Evolutionary conservation across 2,113 vertebrate species (phyloP), one percentile per base, ranked within the genome.

Genomic region (Trichechus manatus): DNA sequence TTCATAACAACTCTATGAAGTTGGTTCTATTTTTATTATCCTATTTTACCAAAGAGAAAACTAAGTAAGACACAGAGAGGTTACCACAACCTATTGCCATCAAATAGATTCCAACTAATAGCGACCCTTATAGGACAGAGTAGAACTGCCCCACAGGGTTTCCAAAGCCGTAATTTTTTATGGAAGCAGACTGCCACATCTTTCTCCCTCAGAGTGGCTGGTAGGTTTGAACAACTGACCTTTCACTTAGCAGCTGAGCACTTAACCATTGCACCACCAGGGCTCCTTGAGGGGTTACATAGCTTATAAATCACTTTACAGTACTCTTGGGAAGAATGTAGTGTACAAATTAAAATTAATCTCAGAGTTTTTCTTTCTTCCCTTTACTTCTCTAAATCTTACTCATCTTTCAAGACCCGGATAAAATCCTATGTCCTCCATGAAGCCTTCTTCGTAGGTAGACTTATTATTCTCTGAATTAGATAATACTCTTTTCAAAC

Each of bases 11-110:
- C 53, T 25, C 53, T 19, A 22, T 66, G 61, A 50, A 75, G 31
- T 25, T 56, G 4, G 7, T 79, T 87, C 53, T 86, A 80, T n/a
- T 86, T 56, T 81, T 68, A 42, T 59, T 50, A 64, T 22, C n/a
- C 33, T n/a, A 79, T 83, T 96, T 94, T 64, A 80, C 59, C n/a
- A 82, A 85, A 11, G 70, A 79, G 33, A 96, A 96, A 94, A 85
- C 36, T 78, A 95, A 96, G 23, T 6, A 82, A 87, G 36, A 25
- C 56, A 87, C 33, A 70, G 4, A 84, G 53, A 95, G 25, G 20
- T 53, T 89, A 63, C 78, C 7, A 4, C 68, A 72, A 36, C 7
- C 33, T n/a, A 72, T 36, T 22, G 19, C n/a, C 36, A 6, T 36
- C 70, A 74, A 74, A 17, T 19, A 6, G 2, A 74, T 74, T 39